These are phyloP conservation scores for Danaus chrysippus DNA, from an alignment of 2,888 invertebrate species.

Conservation along the genomic window DNA sequence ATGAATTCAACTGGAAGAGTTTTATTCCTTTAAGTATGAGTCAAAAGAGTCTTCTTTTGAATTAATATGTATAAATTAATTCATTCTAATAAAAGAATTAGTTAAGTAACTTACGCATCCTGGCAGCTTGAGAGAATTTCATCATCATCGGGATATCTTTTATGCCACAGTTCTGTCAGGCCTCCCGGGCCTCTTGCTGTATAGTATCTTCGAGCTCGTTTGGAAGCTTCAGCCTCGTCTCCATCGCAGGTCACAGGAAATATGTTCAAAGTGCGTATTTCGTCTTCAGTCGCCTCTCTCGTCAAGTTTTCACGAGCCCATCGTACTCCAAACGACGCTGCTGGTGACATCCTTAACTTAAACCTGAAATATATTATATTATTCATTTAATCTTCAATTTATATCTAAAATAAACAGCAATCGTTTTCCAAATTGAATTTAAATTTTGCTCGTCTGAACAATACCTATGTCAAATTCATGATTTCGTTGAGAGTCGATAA, in stretches of 20 bases:
- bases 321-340: conserved; percentile 75
- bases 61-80: not conserved
- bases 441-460: no score
- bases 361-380: not conserved
- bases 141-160: conserved; percentile 65
- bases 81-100: not conserved
- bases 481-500: no score
- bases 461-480: no score
- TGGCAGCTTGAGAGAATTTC: conserved; percentile 71
- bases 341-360: conserved; percentile 65
- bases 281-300: conserved; percentile 51
- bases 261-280: conserved; percentile 54
- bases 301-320: conserved; percentile 71
- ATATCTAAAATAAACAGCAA: not conserved
- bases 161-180: conserved; percentile 63
- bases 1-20: no score
- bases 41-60: no score
- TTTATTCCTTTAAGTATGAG: no score
- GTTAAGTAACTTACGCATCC: conserved; percentile 58
- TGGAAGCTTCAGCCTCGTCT: conserved; percentile 59
- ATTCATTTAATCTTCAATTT: not conserved
- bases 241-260: conserved; percentile 59
- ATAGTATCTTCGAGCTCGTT: conserved; percentile 64
- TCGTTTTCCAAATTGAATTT: no score
- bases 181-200: conserved; percentile 63